A percentile compares a stretch with the other conserved stretches of the same genome.
These are phyloP conservation scores for Danaus melanippus DNA, from an alignment of 1,140 invertebrate genomes.

Conservation along the genomic window DNA sequence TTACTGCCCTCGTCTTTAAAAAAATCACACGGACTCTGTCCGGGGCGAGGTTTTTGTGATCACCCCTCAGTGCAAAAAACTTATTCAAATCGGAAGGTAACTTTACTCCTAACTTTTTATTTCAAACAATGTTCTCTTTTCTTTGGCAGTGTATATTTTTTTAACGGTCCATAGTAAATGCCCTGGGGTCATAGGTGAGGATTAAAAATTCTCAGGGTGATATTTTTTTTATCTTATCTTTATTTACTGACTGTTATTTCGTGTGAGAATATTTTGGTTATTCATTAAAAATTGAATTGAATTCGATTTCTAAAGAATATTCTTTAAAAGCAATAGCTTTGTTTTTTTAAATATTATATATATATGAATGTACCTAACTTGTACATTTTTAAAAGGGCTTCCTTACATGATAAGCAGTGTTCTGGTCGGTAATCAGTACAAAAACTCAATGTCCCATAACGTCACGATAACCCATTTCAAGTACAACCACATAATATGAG, in stretches of 20 bases:
- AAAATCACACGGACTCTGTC: slow-evolving; percentile 38
- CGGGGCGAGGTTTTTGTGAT: slow-evolving; percentile 44
- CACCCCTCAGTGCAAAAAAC: slow-evolving; percentile 45
- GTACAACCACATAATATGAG: no score
- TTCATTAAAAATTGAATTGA: no score
- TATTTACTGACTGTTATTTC: neutral
- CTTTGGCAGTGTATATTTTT: slow-evolving; percentile 58
- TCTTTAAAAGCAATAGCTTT: slow-evolving; percentile 47
- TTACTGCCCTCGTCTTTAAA: slow-evolving; percentile 52
- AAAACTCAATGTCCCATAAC: slow-evolving; percentile 48
- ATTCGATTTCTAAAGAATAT: slow-evolving; percentile 34
- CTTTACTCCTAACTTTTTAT: slow-evolving; percentile 51
- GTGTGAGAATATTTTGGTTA: no score
- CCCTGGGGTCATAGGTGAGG: slow-evolving; percentile 63
- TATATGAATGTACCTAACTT: no score
- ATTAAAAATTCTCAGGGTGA: slow-evolving; percentile 49
- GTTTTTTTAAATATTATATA: neutral
- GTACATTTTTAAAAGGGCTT: no score
- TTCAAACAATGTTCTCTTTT: slow-evolving; percentile 53
- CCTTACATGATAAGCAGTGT: no score
- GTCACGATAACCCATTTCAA: slow-evolving; percentile 44
- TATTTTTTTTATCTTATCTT: slow-evolving; percentile 12
- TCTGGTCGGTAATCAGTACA: slow-evolving; percentile 18
- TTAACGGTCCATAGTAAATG: slow-evolving; percentile 48
- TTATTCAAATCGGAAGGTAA: slow-evolving; percentile 64